A percentile compares a stretch with the other conserved stretches of the same genome.
phyloP scores from a whole-genome alignment of 2,113 vertebrate species.

The Butorides virescens region DNA sequence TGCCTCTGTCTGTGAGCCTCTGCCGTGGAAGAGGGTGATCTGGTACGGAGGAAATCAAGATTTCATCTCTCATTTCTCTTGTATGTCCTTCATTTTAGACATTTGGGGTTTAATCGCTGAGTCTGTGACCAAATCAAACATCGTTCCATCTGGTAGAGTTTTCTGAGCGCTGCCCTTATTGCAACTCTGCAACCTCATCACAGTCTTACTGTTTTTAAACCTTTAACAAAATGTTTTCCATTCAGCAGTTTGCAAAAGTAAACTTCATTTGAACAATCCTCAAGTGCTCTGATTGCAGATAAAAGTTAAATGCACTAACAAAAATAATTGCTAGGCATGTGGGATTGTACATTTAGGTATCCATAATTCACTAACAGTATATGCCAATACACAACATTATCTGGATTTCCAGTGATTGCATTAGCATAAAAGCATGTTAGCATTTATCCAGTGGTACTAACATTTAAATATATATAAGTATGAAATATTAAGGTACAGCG shows the following conservation, averaged over 20 bases:
- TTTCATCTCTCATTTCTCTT: conserved; percentile 6
- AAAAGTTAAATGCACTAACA: conserved; percentile 63
- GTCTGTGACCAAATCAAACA: conserved; percentile 51
- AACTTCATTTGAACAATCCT: conserved; percentile 52
- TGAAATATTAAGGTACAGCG: conserved; percentile 64
- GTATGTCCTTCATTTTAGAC: background rate
- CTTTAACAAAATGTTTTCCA: conserved; percentile 31
- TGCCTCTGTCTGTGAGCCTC: background rate
- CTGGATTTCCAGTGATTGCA: conserved; percentile 67
- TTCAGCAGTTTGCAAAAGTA: conserved; percentile 62
- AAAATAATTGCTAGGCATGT: conserved; percentile 55
- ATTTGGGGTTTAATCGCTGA: background rate
- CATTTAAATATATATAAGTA: conserved; percentile 75
- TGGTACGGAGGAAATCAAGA: background rate
- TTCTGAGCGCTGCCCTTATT: conserved; percentile 19
- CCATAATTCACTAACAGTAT: conserved; percentile 48
- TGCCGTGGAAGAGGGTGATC: background rate
- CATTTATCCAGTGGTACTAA: conserved; percentile 61
- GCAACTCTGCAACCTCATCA: conserved; percentile 22
- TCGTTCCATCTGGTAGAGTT: conserved; percentile 20
- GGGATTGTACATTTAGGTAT: conserved; percentile 45
- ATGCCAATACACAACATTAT: conserved; percentile 62
- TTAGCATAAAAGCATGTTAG: conserved; percentile 70
- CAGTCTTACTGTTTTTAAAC: conserved; percentile 31
- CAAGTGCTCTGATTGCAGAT: conserved; percentile 61